phyloP scores from a whole-genome alignment of 2,797 vertebrate species.

The Alectoris magna region DNA sequence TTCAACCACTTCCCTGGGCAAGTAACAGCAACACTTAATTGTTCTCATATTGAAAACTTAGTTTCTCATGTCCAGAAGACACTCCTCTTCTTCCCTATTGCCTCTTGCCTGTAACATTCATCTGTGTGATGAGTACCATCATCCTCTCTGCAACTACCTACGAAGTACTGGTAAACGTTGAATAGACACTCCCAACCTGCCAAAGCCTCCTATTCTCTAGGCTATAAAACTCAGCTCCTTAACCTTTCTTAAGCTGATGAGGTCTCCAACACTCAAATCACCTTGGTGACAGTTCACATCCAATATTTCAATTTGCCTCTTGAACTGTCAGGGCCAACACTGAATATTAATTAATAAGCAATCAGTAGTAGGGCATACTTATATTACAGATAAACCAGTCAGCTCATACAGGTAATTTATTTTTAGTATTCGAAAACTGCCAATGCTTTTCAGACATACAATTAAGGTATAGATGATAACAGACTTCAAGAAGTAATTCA shows the following conservation, averaged over 20 bases:
- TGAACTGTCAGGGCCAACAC: background rate
- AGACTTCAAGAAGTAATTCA: background rate
- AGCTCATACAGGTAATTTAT: background rate
- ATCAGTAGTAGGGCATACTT: background rate
- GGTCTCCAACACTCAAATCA: background rate
- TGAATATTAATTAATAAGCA: background rate
- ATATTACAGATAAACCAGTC: background rate
- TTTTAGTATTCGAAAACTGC: background rate
- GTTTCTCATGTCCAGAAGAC: background rate
- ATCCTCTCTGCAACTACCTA: background rate
- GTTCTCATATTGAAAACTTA: background rate
- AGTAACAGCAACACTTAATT: background rate
- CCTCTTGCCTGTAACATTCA: background rate
- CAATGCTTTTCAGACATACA: background rate
- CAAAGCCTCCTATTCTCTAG: background rate
- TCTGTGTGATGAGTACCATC: background rate
- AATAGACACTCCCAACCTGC: background rate
- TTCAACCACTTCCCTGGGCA: background rate
- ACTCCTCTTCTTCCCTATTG: background rate
- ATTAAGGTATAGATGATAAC: background rate
- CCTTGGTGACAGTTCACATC: background rate
- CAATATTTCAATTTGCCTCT: background rate
- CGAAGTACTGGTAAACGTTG: background rate
- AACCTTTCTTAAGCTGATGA: background rate
- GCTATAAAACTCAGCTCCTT: background rate